Evolutionary conservation across 1,140 invertebrate species (phyloP), one percentile per base, ranked within the genome.

Genomic region (Cataglyphis hispanica): DNA sequence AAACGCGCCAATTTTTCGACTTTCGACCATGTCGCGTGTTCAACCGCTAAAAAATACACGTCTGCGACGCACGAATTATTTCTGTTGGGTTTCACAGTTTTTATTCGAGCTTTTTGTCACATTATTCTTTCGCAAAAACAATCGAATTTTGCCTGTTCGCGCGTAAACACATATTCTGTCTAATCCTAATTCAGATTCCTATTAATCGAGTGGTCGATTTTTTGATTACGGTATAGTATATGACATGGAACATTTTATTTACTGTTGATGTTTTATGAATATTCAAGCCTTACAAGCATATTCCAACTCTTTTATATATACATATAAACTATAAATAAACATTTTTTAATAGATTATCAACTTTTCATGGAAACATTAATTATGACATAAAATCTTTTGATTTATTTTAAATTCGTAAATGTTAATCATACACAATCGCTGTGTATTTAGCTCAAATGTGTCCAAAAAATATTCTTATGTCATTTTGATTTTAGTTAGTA

Each of bases 1-100:
- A 81, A 81, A 70, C 64, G 77, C 34, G 22, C 19, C 67, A 83
- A 46, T 83, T 83, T 83, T 83, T 72, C 61, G 34, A 66, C 22
- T 22, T 25, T 34, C 58, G 46, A 13, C 25, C 19, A n/a, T 31
- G 76, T 40, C 22, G 46, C 46, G 46, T 25, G 46, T 25, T 46
- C 25, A 25, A 31, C 34, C 27, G 34, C 34, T 72, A 74, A 83
- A 83, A 83, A 72, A 83, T 83, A 83, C 53, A 46, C 67, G 50
- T 31, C 4, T n/a, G 63, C 77, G 77, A 25, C 50, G 27, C 66
- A 37, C 66, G 19, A 81, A 72, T 81, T 72, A 81, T 81, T 81
- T 72, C 78, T 50, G 50, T 70, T 37, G 25, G 27, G 34, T 81
- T 70, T 22, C 46, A 25, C 46, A 25, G 64, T 81, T 81, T 81